Base-by-base conservation (phyloP, 2,888 invertebrate species). In the Leptinotarsa peninsularis region DNA sequence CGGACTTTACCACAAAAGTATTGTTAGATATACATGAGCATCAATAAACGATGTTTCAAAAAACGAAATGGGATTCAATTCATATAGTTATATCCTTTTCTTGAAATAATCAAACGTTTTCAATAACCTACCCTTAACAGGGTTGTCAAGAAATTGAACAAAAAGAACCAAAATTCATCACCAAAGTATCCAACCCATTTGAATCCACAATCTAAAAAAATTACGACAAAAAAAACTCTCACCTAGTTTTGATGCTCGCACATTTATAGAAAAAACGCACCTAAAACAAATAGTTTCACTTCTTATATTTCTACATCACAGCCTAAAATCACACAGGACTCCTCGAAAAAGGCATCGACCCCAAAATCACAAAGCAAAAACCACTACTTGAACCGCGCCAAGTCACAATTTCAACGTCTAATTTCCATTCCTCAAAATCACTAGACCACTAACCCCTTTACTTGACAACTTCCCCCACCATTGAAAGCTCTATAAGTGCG, bases 401-500 rank as follows among this genome's bases (percentile, higher is more conserved):
- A 58, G 58, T 23, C 58, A 58, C 58, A 58, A 21, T 58, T 58
- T 17, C 58, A 23, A 14, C 58, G 21, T 21, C 58, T 58, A 58
- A 58, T 58, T 58, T 23, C 58, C 58, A 58, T 21, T 21, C 13
- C 13, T 4, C 58, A 13, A 58, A 58, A 58, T 21, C 58, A 58
- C 21, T 14, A 58, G 23, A 21, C 23, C 58, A 58, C 58, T 58
- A 58, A 58, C 21, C 58, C 58, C 58, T 58, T 58, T 58, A 21
- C 58, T 23, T 15, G 21, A 13, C 58, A 23, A 21, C 1, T 21
- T 58, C 58, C 27, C 58, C 58, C 58, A 58, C 58, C 58, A 58
- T 23, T 58, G 14, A 58, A 58, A 58, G 58, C 58, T 58, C 21
- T 58, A 58, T 23, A 58, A 58, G 58, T 58, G 58, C 58, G 58